Evolutionary conservation across 2,113 vertebrate species (phyloP), one percentile per base, ranked within the genome.

Genomic region (Alosa alosa): DNA sequence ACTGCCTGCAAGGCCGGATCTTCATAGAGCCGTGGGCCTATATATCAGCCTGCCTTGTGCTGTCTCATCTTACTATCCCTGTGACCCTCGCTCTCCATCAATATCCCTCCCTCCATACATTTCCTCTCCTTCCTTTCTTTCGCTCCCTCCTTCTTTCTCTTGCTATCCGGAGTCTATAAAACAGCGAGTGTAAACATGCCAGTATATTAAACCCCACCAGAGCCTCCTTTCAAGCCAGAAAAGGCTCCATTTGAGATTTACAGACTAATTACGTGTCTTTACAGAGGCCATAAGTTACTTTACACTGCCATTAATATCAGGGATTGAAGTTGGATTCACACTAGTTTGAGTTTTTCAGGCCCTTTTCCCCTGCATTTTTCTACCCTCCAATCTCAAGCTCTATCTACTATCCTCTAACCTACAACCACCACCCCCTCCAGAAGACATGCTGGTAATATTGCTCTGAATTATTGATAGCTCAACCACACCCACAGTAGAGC

Each of bases 231-330:
- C 55, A 60, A 6, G 55, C 55, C 55, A 22, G 55, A 60, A 60
- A 60, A 60, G 20, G 18, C 55, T 22, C 55, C 18, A 4, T 22
- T 60, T 60, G 18, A 60, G 55, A 60, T 60, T 60, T 60, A 60
- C 55, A 22, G 55, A 60, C 55, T 60, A 60, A 60, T 60, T 60
- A 60, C 55, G 6, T 0, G 20, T 18, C 55, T 60, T 60, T 60
- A 60, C 55, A 60, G 55, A 60, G 55, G 55, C 55, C 55, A 60
- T 60, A 60, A 60, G 55, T 60, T 60, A 60, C 55, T 60, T 60
- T 60, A 60, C 55, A 60, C 55, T 6, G 18, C 18, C 20, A 22
- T 60, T 60, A 60, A 60, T 60, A 60, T 60, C 18, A 22, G 55
- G 18, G 55, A 60, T 60, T 60, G 20, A 60, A 60, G 55, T 6